Evolutionary conservation across 2,888 invertebrate genomes (phyloP).

Genomic region (Cotesia congregata): DNA sequence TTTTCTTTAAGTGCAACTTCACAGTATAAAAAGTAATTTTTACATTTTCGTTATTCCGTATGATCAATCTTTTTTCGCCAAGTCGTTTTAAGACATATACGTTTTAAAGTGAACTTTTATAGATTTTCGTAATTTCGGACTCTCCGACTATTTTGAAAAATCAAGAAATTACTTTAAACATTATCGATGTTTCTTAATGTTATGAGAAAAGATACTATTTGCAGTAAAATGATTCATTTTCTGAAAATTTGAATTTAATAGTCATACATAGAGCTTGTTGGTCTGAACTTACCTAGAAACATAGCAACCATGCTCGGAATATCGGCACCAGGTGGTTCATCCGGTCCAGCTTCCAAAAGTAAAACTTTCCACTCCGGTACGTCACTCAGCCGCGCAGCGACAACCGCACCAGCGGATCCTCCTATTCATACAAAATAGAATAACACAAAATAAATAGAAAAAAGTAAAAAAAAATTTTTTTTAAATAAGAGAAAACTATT

Average conservation of each 20-base stretch:
- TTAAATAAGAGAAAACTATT: neutral
- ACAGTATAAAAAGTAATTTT: no score
- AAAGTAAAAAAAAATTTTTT: neutral
- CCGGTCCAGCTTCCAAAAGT: conserved; percentile 80
- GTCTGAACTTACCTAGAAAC: conserved; percentile 72
- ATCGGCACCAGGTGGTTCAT: conserved; percentile 77
- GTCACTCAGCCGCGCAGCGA: conserved; percentile 78
- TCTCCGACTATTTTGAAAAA: no score
- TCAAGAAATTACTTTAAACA: no score
- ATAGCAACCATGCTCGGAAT: conserved; percentile 80
- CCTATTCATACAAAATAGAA: conserved; percentile 57
- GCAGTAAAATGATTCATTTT: no score
- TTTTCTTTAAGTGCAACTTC: no score
- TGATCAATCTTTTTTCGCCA: no score
- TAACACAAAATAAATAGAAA: neutral
- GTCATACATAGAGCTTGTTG: conserved; percentile 12
- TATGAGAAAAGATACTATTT: no score
- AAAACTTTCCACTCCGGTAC: conserved; percentile 79
- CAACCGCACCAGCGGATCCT: conserved; percentile 77
- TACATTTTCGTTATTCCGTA: no score
- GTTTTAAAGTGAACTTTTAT: no score
- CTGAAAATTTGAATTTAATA: neutral
- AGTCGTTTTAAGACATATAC: no score
- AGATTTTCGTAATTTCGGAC: no score
- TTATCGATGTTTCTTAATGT: no score